These are phyloP conservation scores for Probaryconus sp. DNA, from an alignment of 1,140 invertebrate genomes.

Conservation along the genomic window DNA sequence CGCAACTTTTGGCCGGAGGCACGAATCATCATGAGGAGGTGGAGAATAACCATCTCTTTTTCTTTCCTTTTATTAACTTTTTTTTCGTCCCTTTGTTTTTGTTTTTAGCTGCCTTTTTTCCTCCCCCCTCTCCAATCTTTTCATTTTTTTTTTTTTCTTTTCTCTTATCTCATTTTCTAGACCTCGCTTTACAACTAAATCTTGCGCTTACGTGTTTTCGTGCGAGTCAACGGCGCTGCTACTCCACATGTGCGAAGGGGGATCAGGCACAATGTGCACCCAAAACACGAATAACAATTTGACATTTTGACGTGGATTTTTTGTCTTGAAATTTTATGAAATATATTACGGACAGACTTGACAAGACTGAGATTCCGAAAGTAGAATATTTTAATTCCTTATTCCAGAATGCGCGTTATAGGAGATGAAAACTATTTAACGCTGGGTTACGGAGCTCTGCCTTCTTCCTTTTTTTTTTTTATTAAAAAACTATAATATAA, in stretches of 20 bases:
- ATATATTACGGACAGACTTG: too few relatives aligned
- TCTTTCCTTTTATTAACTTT: background rate
- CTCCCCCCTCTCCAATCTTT: background rate
- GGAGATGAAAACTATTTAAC: too few relatives aligned
- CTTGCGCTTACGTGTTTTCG: background rate
- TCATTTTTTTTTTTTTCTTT: background rate
- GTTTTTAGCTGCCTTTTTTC: background rate
- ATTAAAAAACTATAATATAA: too few relatives aligned
- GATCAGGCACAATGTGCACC: constrained; percentile 2
- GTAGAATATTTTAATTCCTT: too few relatives aligned
- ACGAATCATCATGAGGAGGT: constrained; percentile 57
- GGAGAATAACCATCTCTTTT: constrained; percentile 26
- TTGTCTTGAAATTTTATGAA: too few relatives aligned
- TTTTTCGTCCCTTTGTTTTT: background rate
- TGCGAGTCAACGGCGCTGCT: background rate
- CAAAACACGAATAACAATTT: constrained; percentile 13
- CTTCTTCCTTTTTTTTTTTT: too few relatives aligned
- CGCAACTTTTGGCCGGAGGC: constrained; percentile 69
- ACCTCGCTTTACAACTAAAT: constrained; percentile 34
- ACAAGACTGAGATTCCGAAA: too few relatives aligned
- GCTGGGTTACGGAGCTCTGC: too few relatives aligned
- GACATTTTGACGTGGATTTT: constrained; percentile 42
- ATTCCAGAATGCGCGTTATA: too few relatives aligned
- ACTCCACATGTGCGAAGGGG: constrained; percentile 7
- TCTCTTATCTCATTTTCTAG: constrained; percentile 21